Percentiles rank a stretch among this genome's conserved stretches.
Evolutionary conservation across 2,797 vertebrate species (phyloP).

Genomic region (Alouatta caraya): DNA sequence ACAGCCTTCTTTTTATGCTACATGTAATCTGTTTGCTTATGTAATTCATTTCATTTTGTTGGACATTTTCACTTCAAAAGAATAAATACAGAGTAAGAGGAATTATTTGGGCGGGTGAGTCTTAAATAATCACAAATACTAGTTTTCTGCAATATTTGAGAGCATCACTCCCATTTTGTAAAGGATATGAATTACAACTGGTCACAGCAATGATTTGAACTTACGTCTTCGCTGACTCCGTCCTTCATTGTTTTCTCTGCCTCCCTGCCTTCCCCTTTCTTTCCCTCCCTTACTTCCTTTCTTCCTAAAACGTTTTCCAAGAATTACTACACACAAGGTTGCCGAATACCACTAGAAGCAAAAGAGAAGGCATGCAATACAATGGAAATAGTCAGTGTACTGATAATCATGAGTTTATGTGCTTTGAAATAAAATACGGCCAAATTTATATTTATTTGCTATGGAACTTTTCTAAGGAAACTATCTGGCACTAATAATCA

Average conservation of each 20-base stretch:
- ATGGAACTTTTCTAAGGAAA: neutral
- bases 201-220: neutral
- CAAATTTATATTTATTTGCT: neutral
- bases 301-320: neutral
- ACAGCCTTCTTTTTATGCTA: neutral
- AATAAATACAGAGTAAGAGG: neutral
- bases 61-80: neutral
- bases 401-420: rapidly evolving
- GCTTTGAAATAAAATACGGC: neutral
- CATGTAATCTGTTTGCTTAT: neutral
- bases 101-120: neutral
- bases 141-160: neutral
- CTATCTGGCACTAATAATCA: neutral
- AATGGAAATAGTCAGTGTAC: neutral
- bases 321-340: neutral
- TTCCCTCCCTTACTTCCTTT: neutral
- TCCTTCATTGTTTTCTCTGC: neutral
- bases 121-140: neutral
- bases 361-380: neutral
- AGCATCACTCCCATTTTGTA: neutral
- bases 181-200: neutral
- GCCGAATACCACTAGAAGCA: neutral
- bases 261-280: neutral
- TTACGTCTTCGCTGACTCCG: neutral
- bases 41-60: neutral